Evolutionary conservation across 2,888 invertebrate species (phyloP).

Genomic region (Hetaerina titia): DNA sequence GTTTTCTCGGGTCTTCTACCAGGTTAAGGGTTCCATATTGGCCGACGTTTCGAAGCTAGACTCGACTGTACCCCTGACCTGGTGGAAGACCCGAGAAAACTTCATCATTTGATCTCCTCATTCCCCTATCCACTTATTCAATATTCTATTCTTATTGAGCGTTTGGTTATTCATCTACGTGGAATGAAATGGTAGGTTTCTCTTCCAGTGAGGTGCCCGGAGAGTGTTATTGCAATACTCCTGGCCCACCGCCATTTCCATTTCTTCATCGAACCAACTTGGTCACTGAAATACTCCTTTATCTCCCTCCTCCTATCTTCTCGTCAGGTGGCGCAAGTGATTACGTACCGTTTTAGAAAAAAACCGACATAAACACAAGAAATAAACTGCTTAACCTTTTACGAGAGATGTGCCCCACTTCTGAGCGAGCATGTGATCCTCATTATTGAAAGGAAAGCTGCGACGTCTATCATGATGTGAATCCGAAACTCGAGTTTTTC

Average conservation of each 20-base stretch:
- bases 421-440: not conserved
- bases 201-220: not conserved
- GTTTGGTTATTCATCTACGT: too few species aligned
- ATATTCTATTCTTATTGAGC: too few species aligned
- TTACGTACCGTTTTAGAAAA: not conserved
- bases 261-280: not conserved
- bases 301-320: not conserved
- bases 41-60: too few species aligned
- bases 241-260: not conserved
- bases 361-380: not conserved
- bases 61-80: too few species aligned
- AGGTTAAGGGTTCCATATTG: too few species aligned
- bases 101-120: too few species aligned
- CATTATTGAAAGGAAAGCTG: not conserved
- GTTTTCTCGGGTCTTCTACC: too few species aligned
- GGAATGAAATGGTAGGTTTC: not conserved
- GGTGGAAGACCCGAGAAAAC: too few species aligned
- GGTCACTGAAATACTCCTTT: not conserved
- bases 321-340: not conserved
- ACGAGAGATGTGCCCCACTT: not conserved
- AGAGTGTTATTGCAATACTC: not conserved
- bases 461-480: not conserved
- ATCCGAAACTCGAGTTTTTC: too few species aligned
- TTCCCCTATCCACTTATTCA: too few species aligned
- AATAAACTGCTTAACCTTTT: not conserved